Evolutionary conservation across 2,113 vertebrate species (phyloP).

Genomic region (Hypocryptadius cinnamomeus): DNA sequence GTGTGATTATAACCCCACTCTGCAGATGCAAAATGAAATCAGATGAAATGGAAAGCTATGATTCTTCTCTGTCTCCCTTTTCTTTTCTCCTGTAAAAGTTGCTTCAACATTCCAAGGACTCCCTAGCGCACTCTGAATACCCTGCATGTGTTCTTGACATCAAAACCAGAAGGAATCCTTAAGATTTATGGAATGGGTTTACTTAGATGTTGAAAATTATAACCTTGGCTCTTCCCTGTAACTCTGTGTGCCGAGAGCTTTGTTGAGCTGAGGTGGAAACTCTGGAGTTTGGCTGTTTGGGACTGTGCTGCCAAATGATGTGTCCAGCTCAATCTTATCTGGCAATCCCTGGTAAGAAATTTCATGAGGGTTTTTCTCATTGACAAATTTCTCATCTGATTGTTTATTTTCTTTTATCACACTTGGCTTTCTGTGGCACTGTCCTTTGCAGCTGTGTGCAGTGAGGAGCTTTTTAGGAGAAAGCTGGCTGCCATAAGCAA

Average conservation of each 20-base stretch:
- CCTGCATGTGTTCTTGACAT: neutral
- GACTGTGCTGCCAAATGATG: neutral
- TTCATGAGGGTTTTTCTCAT: accelerated
- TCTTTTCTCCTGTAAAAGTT: neutral
- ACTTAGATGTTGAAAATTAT: neutral
- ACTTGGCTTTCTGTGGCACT: neutral
- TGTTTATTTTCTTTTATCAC: neutral
- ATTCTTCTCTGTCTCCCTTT: neutral
- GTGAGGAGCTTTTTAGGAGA: neutral
- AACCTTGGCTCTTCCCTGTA: neutral
- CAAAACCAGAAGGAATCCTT: neutral
- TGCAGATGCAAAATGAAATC: neutral
- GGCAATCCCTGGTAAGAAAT: neutral
- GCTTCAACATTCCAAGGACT: neutral
- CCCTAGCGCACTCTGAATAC: neutral
- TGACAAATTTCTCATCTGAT: neutral
- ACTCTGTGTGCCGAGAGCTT: neutral
- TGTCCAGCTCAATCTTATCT: neutral
- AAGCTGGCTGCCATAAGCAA: neutral
- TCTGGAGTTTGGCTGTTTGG: neutral
- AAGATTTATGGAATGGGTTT: neutral
- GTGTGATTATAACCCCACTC: neutral
- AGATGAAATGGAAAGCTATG: neutral
- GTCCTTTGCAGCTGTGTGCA: neutral
- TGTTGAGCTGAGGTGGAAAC: neutral